Base-by-base conservation (phyloP, 1,140 invertebrate genomes). In the Druon quercuslanigerum region DNA sequence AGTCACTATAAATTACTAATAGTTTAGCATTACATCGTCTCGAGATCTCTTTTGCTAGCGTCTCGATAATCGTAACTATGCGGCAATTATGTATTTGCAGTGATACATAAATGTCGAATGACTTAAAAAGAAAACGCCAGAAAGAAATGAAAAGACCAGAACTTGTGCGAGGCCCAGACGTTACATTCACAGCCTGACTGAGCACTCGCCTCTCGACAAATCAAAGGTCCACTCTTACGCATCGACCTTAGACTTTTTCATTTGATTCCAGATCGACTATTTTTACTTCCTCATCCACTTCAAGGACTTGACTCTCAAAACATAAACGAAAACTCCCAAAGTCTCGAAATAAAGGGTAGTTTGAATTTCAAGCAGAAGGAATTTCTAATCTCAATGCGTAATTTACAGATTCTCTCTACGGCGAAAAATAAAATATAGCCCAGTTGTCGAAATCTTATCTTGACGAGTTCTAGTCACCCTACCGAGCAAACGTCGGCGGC, bases 181-280 rank as follows among this genome's bases (percentile, higher is more conserved):
- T 90, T 91, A 90, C 90, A 86, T 92, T 92, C 91, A 92, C 91
- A 92, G 91, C 91, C 91, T 91, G 88, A 89, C 90, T 82, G 90
- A 88, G 88, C 87, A 83, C 83, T 87, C 88, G 84, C 77, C 60
- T 66, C 33, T 25, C 25, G 60, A 66, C 25, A 40, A 66, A 66
- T 66, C 33, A 16, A 66, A 66, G 57, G 11, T 20, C 33, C 57
- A 60, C 9, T 5, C 71, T 46, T 71, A 51, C 17, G 50, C 46
- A 81, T 83, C 66, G 50, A 78, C 78, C 82, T 72, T 46, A 25
- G 40, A 46, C 25, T 19, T 33, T 77, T 60, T 74, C 50, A 7
- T 60, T n/a, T 74, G n/a, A 46, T 66, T 71, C 33, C 16, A 60
- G 7, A 14, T 60, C 19, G 19, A 60, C 19, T 20, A 25, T 17